Conservation (phyloP, 2,888 invertebrate genomes). For the Nasonia oneida region DNA sequence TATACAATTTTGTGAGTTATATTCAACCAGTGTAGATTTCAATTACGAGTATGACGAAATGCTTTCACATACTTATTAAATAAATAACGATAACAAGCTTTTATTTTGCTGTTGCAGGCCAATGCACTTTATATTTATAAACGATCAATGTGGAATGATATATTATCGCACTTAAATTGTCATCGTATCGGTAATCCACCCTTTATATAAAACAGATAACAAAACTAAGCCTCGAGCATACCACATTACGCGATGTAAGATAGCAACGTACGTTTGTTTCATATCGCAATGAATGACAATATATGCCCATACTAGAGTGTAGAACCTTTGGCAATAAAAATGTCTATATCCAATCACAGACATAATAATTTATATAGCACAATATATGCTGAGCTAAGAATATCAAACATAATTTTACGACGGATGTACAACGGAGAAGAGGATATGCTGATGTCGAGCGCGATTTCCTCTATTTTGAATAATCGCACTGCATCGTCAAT, state of each 20-base stretch:
- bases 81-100: no score
- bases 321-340: no score
- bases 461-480: constrained; percentile 41
- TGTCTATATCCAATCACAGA: no score
- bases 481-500: constrained; percentile 19
- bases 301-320: no score
- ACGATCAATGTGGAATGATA: background rate
- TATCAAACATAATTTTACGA: background rate
- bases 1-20: no score
- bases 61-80: no score
- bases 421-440: background rate
- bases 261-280: background rate
- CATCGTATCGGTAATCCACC: background rate
- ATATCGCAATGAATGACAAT: background rate
- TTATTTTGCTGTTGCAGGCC: background rate
- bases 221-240: background rate
- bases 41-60: no score
- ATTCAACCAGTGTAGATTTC: no score
- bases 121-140: no score
- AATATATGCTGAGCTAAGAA: no score
- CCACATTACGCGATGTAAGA: background rate
- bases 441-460: constrained; percentile 24
- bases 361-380: no score
- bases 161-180: background rate
- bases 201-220: background rate